phyloP scores from a whole-genome alignment of 2,888 invertebrate species.

The Dynastes tityus region DNA sequence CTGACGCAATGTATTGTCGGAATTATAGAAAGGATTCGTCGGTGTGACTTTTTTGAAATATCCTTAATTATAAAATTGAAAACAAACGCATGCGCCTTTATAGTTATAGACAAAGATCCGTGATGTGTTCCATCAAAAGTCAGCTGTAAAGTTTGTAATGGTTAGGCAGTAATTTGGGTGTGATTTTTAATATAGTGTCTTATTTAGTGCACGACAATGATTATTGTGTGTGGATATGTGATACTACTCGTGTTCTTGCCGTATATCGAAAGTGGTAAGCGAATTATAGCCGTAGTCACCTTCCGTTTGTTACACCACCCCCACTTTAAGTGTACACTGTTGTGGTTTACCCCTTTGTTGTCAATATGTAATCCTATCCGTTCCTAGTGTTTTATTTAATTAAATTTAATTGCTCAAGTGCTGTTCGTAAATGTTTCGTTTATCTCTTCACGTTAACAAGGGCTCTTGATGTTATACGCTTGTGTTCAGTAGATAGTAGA shows the following conservation, averaged over 20 bases:
- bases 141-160: slow-evolving; percentile 75
- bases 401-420: slow-evolving; percentile 25
- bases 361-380: slow-evolving; percentile 31
- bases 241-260: slow-evolving; percentile 80
- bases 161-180: slow-evolving; percentile 69
- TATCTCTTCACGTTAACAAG: background rate
- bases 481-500: background rate
- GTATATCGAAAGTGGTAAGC: slow-evolving; percentile 82
- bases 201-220: slow-evolving; percentile 72
- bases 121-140: slow-evolving; percentile 70
- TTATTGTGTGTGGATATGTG: slow-evolving; percentile 79
- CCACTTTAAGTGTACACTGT: slow-evolving; percentile 48
- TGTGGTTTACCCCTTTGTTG: slow-evolving; percentile 50
- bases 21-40: background rate
- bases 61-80: slow-evolving; percentile 53
- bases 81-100: slow-evolving; percentile 75
- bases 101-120: slow-evolving; percentile 76
- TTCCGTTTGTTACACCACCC: slow-evolving; percentile 57
- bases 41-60: slow-evolving; percentile 18
- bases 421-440: background rate
- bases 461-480: background rate
- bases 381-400: slow-evolving; percentile 21
- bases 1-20: slow-evolving; percentile 22
- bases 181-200: slow-evolving; percentile 59
- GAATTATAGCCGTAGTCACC: slow-evolving; percentile 11